Conservation (phyloP, 2,888 invertebrate genomes). For the Drosophila picticornis region DNA sequence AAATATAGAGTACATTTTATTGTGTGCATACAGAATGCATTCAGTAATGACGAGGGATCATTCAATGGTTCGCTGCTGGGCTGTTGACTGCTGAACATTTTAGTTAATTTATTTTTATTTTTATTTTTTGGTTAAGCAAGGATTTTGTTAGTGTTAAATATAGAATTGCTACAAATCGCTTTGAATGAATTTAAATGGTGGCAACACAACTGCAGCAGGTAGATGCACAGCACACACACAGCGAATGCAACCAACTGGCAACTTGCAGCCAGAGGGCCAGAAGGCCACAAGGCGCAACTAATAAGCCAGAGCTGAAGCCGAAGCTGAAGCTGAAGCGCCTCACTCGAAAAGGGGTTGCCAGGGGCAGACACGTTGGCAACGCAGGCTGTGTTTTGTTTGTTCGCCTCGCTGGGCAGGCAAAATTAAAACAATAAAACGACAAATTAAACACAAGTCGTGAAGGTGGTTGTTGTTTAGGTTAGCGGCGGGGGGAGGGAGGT, state of each 20-base stretch:
- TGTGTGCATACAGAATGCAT: neutral
- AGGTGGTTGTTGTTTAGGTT: neutral
- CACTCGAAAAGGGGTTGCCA: constrained; percentile 51
- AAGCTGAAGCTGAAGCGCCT: constrained; percentile 15
- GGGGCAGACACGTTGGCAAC: neutral
- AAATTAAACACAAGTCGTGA: constrained; percentile 66
- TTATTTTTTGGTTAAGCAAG: neutral
- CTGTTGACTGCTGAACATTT: neutral
- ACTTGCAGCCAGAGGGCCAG: constrained; percentile 27
- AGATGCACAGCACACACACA: neutral
- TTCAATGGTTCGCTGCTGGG: neutral
- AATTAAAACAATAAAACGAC: constrained; percentile 76
- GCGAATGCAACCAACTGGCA: constrained; percentile 75
- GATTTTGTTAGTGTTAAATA: neutral
- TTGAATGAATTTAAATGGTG: neutral
- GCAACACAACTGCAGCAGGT: neutral
- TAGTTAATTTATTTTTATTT: neutral
- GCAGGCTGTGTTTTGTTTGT: constrained; percentile 38
- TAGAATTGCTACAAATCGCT: neutral
- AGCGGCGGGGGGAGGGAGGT: neutral
- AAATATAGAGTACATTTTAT: neutral
- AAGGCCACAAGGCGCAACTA: constrained; percentile 63
- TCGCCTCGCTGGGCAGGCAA: constrained; percentile 66
- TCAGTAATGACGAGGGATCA: neutral
- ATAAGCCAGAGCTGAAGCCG: constrained; percentile 46